These are phyloP conservation scores for Pachydiplax longipennis DNA, from an alignment of 2,888 invertebrate species.

Conservation along the genomic window DNA sequence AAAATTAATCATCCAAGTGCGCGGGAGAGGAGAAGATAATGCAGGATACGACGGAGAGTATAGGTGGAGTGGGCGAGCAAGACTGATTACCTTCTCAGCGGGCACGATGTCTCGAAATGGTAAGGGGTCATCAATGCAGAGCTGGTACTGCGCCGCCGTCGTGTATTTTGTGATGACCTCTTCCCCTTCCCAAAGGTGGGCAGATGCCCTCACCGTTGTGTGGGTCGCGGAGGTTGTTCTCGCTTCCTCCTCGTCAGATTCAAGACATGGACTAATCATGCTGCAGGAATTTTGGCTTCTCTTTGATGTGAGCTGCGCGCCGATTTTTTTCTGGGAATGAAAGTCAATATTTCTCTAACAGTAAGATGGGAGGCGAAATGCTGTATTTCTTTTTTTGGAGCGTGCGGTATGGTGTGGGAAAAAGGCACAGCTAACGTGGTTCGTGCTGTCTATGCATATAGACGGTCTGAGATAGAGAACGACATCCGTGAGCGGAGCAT, in stretches of 20 bases:
- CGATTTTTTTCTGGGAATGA: background rate
- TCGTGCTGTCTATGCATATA: too few relatives aligned
- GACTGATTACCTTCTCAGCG: constrained; percentile 7
- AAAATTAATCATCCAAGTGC: constrained; percentile 23
- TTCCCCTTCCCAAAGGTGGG: background rate
- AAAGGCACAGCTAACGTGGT: too few relatives aligned
- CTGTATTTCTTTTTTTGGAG: too few relatives aligned
- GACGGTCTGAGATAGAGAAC: too few relatives aligned
- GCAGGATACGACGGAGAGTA: background rate
- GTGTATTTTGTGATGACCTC: background rate
- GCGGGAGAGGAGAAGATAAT: background rate
- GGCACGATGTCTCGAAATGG: background rate
- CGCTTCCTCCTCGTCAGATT: background rate
- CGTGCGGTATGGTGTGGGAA: too few relatives aligned
- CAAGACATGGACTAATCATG: background rate
- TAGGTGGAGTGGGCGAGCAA: background rate
- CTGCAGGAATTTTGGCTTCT: background rate
- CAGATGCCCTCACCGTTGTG: background rate
- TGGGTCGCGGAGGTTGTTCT: background rate
- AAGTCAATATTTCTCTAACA: too few relatives aligned
- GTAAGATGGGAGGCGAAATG: too few relatives aligned
- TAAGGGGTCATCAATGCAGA: background rate
- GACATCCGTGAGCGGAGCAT: too few relatives aligned
- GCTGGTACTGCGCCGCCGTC: background rate
- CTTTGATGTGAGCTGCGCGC: background rate